Conservation (phyloP, 1,140 invertebrate genomes). For the Musca domestica region DNA sequence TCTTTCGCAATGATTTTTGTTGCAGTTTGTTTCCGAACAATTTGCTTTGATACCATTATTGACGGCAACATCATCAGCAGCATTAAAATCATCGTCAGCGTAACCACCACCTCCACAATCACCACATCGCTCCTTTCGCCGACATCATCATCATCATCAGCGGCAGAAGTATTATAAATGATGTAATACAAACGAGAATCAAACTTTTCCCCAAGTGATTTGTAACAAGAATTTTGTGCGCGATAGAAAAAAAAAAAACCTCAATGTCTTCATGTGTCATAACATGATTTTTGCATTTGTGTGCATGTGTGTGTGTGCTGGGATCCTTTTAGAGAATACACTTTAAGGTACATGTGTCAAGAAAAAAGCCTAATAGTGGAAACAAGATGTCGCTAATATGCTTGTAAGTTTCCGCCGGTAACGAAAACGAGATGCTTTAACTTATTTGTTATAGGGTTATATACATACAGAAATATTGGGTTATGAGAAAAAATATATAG, state of each 20-base stretch:
- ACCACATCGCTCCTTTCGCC: no score
- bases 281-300: background rate
- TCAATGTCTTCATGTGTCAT: background rate
- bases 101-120: no score
- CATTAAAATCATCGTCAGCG: no score
- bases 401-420: background rate
- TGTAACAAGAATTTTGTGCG: background rate
- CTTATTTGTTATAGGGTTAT: background rate
- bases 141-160: background rate
- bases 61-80: constrained; percentile 16
- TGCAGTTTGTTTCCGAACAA: constrained; percentile 54
- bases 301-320: constrained; percentile 5
- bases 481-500: no score
- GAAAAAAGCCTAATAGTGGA: constrained; percentile 13
- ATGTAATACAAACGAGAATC: constrained; percentile 1
- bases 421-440: background rate
- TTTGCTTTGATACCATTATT: constrained; percentile 49
- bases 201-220: constrained; percentile 16
- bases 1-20: constrained; percentile 47
- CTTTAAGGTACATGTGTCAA: no score
- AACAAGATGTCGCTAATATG: constrained; percentile 20
- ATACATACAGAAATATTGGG: no score
- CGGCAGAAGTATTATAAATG: constrained; percentile 7
- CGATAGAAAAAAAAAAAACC: constrained; percentile 1
- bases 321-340: background rate